Base-by-base conservation (phyloP, 2,888 invertebrate species). In the Melieria omissa region DNA sequence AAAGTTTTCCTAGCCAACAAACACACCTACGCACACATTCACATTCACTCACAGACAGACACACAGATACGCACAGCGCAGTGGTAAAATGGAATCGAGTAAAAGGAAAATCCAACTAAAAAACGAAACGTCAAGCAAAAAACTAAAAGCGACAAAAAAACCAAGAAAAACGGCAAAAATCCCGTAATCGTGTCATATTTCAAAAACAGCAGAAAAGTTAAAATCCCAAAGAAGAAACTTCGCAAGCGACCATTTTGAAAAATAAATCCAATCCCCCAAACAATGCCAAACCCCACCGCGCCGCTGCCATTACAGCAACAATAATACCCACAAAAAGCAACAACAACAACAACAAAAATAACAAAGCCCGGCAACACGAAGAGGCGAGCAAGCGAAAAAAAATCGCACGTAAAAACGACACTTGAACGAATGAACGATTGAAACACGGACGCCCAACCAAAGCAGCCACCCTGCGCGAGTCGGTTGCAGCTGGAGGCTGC, bases 111-210 rank as follows among this genome's bases (percentile, higher is more conserved):
- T 46, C 44, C 42, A 14, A 54, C 58, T 49, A 55, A 45, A 66
- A 66, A 66, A 4, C 47, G 29, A 14, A 52, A 52, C 9, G 52
- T 41, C 55, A 63, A 52, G 55, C 29, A 63, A 69, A 69, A 63
- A 55, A 45, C 9, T 44, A 16, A 55, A 4, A 47, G 63, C 62
- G 55, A 41, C 62, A 62, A 46, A 67, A 67, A 54, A 52, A 62
- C 44, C 49, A 67, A 69, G 57, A 54, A 63, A 63, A 63, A 69
- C 41, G 47, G 55, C 64, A 70, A 66, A 71, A 73, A 65, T 57
- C 44, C 62, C 46, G 69, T 78, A 79, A 82, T 80, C 83, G 83
- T 83, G 82, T 81, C 85, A 83, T 83, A 83, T 84, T 84, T 83
- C 81, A 81, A 82, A 78, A 78, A 74, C 77, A 75, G 73, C 72